Base-by-base conservation (phyloP, 2,797 vertebrate species). In the Acrossocheilus fasciatus region DNA sequence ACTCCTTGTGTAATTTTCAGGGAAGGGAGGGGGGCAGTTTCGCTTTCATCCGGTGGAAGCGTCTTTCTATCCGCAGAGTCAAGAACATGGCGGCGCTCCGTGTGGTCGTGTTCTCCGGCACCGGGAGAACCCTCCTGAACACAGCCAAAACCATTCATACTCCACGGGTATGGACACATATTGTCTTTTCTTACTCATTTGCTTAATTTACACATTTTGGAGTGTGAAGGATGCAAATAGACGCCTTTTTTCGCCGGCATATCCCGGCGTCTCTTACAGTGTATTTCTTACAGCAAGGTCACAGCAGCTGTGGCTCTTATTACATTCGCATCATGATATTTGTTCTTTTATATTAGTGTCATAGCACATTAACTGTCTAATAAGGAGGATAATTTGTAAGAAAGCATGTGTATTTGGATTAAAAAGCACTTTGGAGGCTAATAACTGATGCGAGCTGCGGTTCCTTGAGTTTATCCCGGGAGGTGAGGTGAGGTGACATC, bases 61-160 rank as follows among this genome's bases (percentile, higher is more conserved):
- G 62, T 76, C 79, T 70, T 5, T 66, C 69, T 34, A 34, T 81
- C 82, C 5, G 75, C 86, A 90, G 43, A 89, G 78, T 47, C 34
- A 87, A 91, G 88, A 95, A 95, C 68, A 96, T 96, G 96, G 95
- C 95, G 91, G 95, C 96, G 91, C 84, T 96, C 72, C 93, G 95
- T 89, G 92, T 90, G 59, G 91, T 86, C 82, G 92, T 92, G 89
- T 89, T 93, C 34, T 90, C 93, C 84, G 93, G 94, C 81, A 90
- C 89, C 73, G 93, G 95, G 84, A 95, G 93, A 92, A 85, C 90
- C 72, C 91, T 96, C 50, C 92, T 96, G 0, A 82, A 87, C 80
- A 52, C 94, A 0, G 75, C 94, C 6, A 95, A 91, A 82, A 74
- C 90, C 0, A 82, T 93, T 86, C 91, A 89, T 74, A 86, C 93